Base-by-base conservation (phyloP, 2,888 invertebrate genomes). In the Chymomyza procnemis region DNA sequence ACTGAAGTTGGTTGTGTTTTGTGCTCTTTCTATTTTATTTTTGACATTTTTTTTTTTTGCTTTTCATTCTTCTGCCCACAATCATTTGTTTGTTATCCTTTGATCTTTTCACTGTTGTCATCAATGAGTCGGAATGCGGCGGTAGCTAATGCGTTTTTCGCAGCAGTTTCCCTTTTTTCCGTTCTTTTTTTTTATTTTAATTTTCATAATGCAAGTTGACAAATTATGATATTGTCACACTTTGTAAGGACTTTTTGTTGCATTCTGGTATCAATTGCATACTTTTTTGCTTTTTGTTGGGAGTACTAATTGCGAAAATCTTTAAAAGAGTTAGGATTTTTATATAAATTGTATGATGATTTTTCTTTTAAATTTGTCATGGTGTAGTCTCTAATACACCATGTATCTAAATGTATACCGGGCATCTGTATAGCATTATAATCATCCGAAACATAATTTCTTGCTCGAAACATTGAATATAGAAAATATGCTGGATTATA, bases 161-260 rank as follows among this genome's bases (percentile, higher is more conserved):
- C 18, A 55, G 64, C 47, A 18, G 14, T 62, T 55, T n/a, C 1
- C 48, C 30, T 61, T 22, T 16, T 56, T 54, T 63, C 62, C n/a
- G n/a, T 26, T 26, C 66, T 46, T 61, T 19, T 16, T 56, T 52
- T 61, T 63, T 59, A 73, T 77, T 80, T 79, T 70, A 72, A 81
- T 76, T 71, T 81, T 77, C 84, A 48, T 81, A 88, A 86, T 86
- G 85, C 73, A 73, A 69, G 72, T 66, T 73, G 80, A 80, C 83
- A 87, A 88, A 87, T 88, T 80, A 76, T 78, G 76, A 75, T 66
- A 79, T 75, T 78, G 79, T 75, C 73, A 83, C 76, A 79, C 79
- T 73, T 71, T 74, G 64, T 63, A 48, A 52, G 41, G 47, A 61
- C 50, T n/a, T n/a, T 63, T 64, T 12, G 18, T 2, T 55, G 34